Evolutionary conservation across 1,140 invertebrate genomes (phyloP).

Genomic region (Ostrea denselamellosa): DNA sequence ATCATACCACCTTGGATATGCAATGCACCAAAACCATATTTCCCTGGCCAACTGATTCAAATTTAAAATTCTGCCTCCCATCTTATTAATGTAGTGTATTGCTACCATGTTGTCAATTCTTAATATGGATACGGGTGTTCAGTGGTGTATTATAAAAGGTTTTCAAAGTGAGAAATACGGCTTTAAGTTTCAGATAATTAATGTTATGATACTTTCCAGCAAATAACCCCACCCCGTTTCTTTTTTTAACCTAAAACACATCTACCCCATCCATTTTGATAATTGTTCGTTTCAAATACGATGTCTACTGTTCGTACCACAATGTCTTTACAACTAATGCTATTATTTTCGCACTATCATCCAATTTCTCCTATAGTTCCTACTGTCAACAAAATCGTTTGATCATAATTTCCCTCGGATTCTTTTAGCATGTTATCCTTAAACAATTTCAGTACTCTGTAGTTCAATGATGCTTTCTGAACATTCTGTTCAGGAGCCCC

Average conservation of each 20-base stretch:
- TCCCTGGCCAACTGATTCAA: constrained; percentile 40
- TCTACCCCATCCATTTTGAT: constrained; percentile 32
- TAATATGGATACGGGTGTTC: constrained; percentile 38
- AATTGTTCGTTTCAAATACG: constrained; percentile 18
- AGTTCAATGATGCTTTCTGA: constrained; percentile 16
- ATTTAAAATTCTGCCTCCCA: constrained; percentile 42
- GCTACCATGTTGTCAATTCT: constrained; percentile 47
- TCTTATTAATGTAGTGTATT: constrained; percentile 47
- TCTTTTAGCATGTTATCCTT: constrained; percentile 40
- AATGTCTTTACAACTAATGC: constrained; percentile 7
- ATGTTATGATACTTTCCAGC: constrained; percentile 22
- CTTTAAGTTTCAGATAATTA: constrained; percentile 49
- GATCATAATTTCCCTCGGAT: constrained; percentile 16
- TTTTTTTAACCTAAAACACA: not conserved
- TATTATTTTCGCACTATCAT: constrained; percentile 44
- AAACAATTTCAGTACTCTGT: not conserved
- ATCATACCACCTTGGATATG: constrained; percentile 48
- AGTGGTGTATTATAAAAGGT: constrained; percentile 8
- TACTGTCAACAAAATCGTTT: not conserved
- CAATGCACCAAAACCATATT: constrained; percentile 53
- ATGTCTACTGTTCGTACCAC: not conserved
- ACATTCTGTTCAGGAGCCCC: constrained; percentile 40
- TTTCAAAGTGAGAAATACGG: constrained; percentile 42
- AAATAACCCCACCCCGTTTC: constrained; percentile 36
- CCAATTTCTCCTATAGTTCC: not conserved